A percentile compares a stretch with the other conserved stretches of the same genome.
Evolutionary conservation across 2,888 invertebrate species (phyloP).

Genomic region (Cordylochernes scorpioides): DNA sequence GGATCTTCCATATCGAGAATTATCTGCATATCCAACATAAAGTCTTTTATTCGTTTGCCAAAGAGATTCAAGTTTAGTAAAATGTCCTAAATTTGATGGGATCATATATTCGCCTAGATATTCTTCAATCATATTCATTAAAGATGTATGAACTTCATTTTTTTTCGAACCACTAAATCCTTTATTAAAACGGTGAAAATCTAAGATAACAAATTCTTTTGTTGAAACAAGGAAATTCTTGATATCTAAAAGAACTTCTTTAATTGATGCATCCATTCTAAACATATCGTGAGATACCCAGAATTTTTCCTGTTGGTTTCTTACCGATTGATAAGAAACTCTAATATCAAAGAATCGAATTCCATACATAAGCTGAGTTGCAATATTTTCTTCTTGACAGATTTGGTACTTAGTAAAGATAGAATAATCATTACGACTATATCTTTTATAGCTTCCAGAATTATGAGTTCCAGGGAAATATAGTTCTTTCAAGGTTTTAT

Average conservation of each 20-base stretch:
- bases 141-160: slow-evolving; percentile 29
- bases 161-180: slow-evolving; percentile 13
- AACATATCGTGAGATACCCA: slow-evolving; percentile 17
- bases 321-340: slow-evolving; percentile 7
- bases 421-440: slow-evolving; percentile 2
- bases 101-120: slow-evolving; percentile 32
- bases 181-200: slow-evolving; percentile 49
- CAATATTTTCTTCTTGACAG: slow-evolving; percentile 48
- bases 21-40: slow-evolving; percentile 33
- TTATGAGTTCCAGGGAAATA: slow-evolving; percentile 15
- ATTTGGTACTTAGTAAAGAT: slow-evolving; percentile 14
- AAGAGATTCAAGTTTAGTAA: slow-evolving; percentile 32
- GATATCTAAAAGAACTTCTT: slow-evolving; percentile 29
- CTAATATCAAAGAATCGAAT: slow-evolving; percentile 27
- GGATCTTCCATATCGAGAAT: slow-evolving; percentile 15
- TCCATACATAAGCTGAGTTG: slow-evolving; percentile 57
- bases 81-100: slow-evolving; percentile 25
- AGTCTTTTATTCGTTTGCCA: slow-evolving; percentile 30
- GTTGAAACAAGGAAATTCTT: slow-evolving; percentile 33
- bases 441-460: slow-evolving; percentile 8
- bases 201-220: slow-evolving; percentile 33
- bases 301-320: slow-evolving; percentile 6
- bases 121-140: slow-evolving; percentile 29
- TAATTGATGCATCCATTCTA: slow-evolving; percentile 12
- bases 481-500: slow-evolving; percentile 7